Evolutionary conservation across 2,888 invertebrate genomes (phyloP).

Genomic region (Galerucella pusilla): DNA sequence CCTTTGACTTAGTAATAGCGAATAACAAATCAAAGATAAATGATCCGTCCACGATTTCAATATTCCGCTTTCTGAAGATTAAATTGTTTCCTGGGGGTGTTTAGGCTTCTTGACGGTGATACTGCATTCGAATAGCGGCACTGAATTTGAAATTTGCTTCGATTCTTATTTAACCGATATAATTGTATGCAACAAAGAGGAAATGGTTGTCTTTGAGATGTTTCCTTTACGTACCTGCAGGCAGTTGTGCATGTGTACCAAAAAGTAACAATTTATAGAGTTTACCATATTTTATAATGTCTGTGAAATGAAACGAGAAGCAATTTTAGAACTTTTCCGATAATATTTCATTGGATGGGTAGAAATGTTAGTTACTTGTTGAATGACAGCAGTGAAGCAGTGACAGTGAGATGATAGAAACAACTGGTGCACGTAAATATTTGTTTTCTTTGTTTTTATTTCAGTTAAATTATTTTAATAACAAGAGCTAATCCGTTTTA

Average conservation of each 20-base stretch:
- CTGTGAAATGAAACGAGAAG: no score
- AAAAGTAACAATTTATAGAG: no score
- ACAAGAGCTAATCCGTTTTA: no score
- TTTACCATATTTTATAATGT: no score
- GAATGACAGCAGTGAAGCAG: no score
- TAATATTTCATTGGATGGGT: no score
- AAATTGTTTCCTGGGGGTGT: slow-evolving; percentile 19
- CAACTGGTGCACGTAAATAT: no score
- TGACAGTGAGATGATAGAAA: no score
- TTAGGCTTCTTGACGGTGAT: slow-evolving; percentile 24
- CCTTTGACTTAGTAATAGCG: slow-evolving; percentile 25
- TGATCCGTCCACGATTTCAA: slow-evolving; percentile 44
- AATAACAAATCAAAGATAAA: slow-evolving; percentile 43
- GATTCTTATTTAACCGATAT: slow-evolving; percentile 32
- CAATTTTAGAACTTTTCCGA: no score
- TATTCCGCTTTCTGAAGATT: slow-evolving; percentile 21
- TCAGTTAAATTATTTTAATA: no score
- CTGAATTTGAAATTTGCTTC: slow-evolving; percentile 39
- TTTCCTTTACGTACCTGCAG: slow-evolving; percentile 1
- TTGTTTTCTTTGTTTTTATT: no score
- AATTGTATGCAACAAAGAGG: slow-evolving; percentile 35
- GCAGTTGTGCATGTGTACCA: neutral
- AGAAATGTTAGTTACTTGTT: no score
- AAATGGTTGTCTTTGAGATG: slow-evolving; percentile 20
- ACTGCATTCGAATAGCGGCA: slow-evolving; percentile 21